A percentile compares a stretch with the other conserved stretches of the same genome.
phyloP scores from a whole-genome alignment of 2,888 invertebrate genomes.

The Polylopha cassiicola region DNA sequence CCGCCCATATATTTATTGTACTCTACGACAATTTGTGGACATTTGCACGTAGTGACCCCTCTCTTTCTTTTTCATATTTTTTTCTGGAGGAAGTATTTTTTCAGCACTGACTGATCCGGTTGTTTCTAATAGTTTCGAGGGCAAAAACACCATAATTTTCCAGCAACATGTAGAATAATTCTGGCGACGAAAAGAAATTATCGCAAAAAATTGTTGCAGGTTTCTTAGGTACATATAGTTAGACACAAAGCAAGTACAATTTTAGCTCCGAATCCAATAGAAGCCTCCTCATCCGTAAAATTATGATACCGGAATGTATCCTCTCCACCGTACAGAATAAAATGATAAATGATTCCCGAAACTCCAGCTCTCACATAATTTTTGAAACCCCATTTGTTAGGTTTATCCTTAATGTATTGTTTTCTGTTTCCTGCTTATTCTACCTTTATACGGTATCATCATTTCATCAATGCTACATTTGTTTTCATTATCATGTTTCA shows the following conservation, averaged over 20 bases:
- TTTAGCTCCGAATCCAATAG: conserved; percentile 34
- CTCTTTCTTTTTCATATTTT: conserved; percentile 10
- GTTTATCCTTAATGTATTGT: conserved; percentile 43
- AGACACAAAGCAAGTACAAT: conserved; percentile 31
- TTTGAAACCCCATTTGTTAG: conserved; percentile 44
- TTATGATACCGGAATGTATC: conserved; percentile 31
- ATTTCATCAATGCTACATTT: conserved; percentile 38
- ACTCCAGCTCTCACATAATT: conserved; percentile 38
- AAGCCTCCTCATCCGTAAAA: conserved; percentile 30
- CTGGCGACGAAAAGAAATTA: conserved; percentile 7
- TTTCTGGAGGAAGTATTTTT: conserved; percentile 2
- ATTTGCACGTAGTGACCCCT: conserved; percentile 6
- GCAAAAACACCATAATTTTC: conserved; percentile 4
- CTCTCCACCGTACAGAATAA: conserved; percentile 36
- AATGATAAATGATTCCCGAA: conserved; percentile 44
- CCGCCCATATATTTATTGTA: conserved; percentile 7
- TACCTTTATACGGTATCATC: conserved; percentile 43
- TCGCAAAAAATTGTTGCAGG: conserved; percentile 7
- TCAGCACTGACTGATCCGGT: conserved; percentile 5
- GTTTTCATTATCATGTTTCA: conserved; percentile 27
- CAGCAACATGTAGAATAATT: background rate
- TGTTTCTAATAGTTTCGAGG: background rate
- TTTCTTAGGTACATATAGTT: conserved; percentile 19
- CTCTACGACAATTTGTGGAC: conserved; percentile 8
- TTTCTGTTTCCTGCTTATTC: conserved; percentile 34